phyloP scores from a whole-genome alignment of 1,140 invertebrate species.

The Zelostemma sp. region DNA sequence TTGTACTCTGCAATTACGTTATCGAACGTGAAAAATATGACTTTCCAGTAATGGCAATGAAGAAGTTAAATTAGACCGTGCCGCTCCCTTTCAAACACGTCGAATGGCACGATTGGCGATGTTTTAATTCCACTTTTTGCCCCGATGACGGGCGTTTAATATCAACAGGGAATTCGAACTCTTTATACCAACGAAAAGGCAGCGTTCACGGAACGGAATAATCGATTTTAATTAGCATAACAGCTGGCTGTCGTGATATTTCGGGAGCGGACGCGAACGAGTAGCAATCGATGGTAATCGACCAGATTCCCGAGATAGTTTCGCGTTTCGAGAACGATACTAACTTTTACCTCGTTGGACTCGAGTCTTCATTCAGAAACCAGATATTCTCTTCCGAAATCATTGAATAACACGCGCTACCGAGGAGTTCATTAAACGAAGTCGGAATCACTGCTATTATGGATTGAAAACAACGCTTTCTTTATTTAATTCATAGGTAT shows the following conservation, averaged over 20 bases:
- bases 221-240: conserved; percentile 56
- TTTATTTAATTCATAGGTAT: no score
- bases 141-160: background rate
- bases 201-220: conserved; percentile 22
- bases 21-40: conserved; percentile 1
- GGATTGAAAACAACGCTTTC: no score
- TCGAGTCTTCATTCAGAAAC: background rate
- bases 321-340: background rate
- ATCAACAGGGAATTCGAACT: background rate
- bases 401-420: no score
- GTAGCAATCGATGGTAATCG: conserved; percentile 5
- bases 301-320: conserved; percentile 6
- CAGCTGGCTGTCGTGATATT: conserved; percentile 46
- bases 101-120: conserved; percentile 1
- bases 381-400: no score
- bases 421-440: no score
- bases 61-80: background rate
- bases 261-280: conserved; percentile 13
- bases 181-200: conserved; percentile 29
- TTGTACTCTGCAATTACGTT: background rate
- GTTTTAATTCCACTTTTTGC: conserved; percentile 10
- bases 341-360: background rate
- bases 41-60: background rate
- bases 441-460: no score
- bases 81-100: background rate